Conservation (phyloP, 2,797 vertebrate genomes). For the Bothrops alternatus region DNA sequence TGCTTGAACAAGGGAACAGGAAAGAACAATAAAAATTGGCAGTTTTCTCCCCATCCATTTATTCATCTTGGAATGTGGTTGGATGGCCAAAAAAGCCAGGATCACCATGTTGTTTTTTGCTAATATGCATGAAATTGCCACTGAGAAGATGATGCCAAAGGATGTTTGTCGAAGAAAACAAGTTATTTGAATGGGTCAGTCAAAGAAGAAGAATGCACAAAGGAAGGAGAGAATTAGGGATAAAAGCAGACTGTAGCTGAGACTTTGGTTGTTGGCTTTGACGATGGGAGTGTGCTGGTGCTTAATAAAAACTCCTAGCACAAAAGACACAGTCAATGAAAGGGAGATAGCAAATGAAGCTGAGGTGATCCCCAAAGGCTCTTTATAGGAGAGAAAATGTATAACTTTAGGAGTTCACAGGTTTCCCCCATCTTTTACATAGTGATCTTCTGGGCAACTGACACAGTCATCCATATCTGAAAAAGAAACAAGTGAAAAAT, state of each 20-base stretch:
- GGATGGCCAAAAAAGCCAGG: background rate
- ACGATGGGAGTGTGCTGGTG: background rate
- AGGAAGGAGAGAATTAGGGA: background rate
- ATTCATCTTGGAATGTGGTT: background rate
- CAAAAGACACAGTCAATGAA: background rate
- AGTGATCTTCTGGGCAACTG: background rate
- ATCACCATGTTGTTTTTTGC: background rate
- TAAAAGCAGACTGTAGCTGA: background rate
- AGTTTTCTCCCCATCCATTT: slow-evolving; percentile 1
- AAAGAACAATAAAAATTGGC: background rate
- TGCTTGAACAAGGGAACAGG: background rate
- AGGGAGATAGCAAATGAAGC: background rate
- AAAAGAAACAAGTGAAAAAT: background rate
- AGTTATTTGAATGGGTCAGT: background rate
- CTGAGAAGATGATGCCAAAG: background rate
- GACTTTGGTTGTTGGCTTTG: background rate
- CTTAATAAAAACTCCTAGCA: background rate
- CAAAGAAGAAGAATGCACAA: background rate
- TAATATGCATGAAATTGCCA: background rate
- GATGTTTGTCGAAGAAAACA: background rate
- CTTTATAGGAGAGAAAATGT: background rate
- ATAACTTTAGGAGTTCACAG: background rate
- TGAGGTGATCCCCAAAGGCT: background rate
- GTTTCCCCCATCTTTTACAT: background rate
- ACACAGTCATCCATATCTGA: background rate